Conservation (phyloP, 2,888 invertebrate species). For the Leptothorax acervorum region DNA sequence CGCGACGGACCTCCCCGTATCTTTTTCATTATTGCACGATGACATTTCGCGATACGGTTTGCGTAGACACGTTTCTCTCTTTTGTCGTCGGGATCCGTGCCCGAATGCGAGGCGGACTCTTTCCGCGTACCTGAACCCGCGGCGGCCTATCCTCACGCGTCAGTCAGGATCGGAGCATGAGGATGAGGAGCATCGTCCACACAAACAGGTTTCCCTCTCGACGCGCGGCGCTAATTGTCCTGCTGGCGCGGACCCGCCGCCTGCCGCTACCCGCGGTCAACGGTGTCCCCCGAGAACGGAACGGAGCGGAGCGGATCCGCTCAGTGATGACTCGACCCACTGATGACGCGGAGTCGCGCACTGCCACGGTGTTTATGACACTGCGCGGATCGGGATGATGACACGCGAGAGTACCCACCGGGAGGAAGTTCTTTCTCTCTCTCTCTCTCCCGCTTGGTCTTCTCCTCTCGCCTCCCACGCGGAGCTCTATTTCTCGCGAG, state of each 20-base stretch:
- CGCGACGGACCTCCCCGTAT: background rate
- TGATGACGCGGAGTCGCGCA: slow-evolving; percentile 13
- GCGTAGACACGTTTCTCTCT: background rate
- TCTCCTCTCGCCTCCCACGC: slow-evolving; percentile 40
- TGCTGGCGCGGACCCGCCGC: slow-evolving; percentile 16
- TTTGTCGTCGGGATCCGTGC: background rate
- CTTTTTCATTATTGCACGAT: background rate
- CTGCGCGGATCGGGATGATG: slow-evolving; percentile 39
- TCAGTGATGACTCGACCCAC: slow-evolving; percentile 38
- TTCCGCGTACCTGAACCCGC: slow-evolving; percentile 34
- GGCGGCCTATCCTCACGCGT: slow-evolving; percentile 39
- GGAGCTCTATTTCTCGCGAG: background rate
- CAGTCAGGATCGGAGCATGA: slow-evolving; percentile 30
- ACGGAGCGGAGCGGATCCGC: slow-evolving; percentile 15
- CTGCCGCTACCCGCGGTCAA: background rate
- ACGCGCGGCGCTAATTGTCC: slow-evolving; percentile 1
- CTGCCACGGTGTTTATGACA: slow-evolving; percentile 48
- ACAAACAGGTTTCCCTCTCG: slow-evolving; percentile 43
- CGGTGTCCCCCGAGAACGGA: background rate
- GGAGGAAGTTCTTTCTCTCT: slow-evolving; percentile 48
- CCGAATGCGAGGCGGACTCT: background rate
- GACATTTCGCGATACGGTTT: background rate
- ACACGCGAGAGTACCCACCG: slow-evolving; percentile 51
- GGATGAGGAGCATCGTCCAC: slow-evolving; percentile 18
- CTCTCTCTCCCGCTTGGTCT: slow-evolving; percentile 22